Evolutionary conservation across 37 sponge, comb jelly and placozoan species (phyloP).

Genomic region (Lycopodina hypogea): DNA sequence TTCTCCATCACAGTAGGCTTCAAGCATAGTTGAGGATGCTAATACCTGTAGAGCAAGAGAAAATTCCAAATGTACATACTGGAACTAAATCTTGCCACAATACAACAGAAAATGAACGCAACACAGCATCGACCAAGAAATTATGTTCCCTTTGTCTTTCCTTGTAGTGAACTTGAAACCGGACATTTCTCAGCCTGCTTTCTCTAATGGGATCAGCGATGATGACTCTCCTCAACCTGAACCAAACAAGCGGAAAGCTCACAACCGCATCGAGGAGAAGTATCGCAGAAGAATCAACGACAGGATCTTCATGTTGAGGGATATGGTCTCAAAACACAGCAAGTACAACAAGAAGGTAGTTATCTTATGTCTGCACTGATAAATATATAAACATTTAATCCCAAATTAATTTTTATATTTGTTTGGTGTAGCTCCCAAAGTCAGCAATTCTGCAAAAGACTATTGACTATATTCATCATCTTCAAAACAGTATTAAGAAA

Average conservation of each 20-base stretch:
- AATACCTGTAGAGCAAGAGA: too few relatives aligned
- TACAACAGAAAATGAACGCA: too few relatives aligned
- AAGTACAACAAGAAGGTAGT: constrained; percentile 63
- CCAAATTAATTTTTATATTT: neutral
- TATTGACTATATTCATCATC: constrained; percentile 81
- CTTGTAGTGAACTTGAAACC: neutral
- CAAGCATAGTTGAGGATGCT: too few relatives aligned
- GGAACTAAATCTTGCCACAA: too few relatives aligned
- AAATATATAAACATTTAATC: too few relatives aligned
- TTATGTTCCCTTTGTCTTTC: too few relatives aligned
- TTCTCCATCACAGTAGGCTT: too few relatives aligned
- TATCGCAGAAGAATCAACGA: constrained; percentile 97
- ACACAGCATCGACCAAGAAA: too few relatives aligned
- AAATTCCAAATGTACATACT: too few relatives aligned
- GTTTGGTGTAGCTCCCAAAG: constrained; percentile 61
- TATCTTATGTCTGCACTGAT: too few relatives aligned
- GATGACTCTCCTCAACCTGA: neutral
- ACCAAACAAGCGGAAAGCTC: constrained; percentile 69
- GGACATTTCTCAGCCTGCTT: constrained; percentile 1
- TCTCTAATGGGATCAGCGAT: neutral
- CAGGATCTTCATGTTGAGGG: constrained; percentile 76
- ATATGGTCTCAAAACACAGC: constrained; percentile 64
- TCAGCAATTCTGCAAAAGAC: constrained; percentile 79
- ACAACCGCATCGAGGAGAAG: constrained; percentile 94
- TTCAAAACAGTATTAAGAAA: constrained; percentile 59